Evolutionary conservation across 1,140 invertebrate species (phyloP).

Genomic region (Neelides sp.): DNA sequence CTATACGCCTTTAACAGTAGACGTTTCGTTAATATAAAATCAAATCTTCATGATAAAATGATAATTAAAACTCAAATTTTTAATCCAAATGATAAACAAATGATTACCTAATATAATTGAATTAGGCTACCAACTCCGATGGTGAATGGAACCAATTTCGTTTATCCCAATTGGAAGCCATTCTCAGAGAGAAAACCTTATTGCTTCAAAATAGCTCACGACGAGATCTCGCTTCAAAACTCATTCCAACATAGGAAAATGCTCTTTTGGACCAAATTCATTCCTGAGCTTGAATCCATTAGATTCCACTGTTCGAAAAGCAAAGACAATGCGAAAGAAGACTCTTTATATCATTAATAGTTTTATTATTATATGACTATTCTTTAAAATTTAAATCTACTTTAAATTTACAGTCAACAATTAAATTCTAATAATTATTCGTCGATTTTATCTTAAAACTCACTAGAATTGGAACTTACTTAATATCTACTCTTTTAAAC

Average conservation of each 20-base stretch:
- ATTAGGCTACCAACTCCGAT: constrained; percentile 14
- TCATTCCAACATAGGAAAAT: constrained; percentile 25
- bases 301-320: too few species aligned
- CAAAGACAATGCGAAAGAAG: too few species aligned
- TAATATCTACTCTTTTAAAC: too few species aligned
- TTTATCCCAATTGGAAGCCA: constrained; percentile 14
- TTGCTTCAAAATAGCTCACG: constrained; percentile 21
- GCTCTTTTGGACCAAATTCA: constrained; percentile 23
- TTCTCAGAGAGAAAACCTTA: constrained; percentile 15
- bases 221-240: constrained; percentile 6
- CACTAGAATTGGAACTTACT: too few species aligned
- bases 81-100: neutral
- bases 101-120: neutral
- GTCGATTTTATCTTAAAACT: too few species aligned
- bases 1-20: too few species aligned
- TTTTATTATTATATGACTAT: too few species aligned
- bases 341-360: too few species aligned
- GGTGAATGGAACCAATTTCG: neutral
- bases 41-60: neutral
- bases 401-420: too few species aligned
- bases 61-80: too few species aligned
- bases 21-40: neutral
- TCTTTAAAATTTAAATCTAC: too few species aligned
- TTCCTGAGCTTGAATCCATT: constrained; percentile 15
- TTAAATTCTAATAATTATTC: too few species aligned